Base-by-base conservation (phyloP, 2,888 invertebrate species). In the Cremastinae sp. region DNA sequence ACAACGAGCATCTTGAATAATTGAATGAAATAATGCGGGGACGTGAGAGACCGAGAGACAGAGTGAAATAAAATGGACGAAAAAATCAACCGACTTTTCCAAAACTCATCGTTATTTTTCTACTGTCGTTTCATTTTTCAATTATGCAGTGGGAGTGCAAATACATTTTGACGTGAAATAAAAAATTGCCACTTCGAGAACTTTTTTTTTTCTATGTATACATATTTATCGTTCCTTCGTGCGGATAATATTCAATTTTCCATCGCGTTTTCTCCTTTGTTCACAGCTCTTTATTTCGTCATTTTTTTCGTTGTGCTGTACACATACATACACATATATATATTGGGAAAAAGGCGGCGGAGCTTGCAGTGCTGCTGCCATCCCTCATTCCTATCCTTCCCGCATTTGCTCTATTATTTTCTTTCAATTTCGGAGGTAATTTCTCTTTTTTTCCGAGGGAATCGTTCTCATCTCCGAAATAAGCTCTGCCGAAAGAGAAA, bases 391-490 rank as follows among this genome's bases (percentile, higher is more conserved):
- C 72, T 51, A 38, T 47, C 49, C 49, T 28, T 58, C 41, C 59
- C 72, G 47, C 58, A 43, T 70, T 53, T 61, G 38, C 69, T 59
- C 59, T 70, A 70, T 70, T 70, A 70, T 70, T 70, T 70, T 61
- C 69, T 61, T 70, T 70, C 69, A 70, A 70, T 70, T 70, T 70
- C 59, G 51, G 18, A 61, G 59, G 59, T 61, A 61, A 70, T 61
- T 38, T 69, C 59, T 28, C 28, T 61, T 59, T 16, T 22, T 66
- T 51, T 80, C 75, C 73, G 74, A 47, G 64, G 61, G 70, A 74
- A 80, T 78, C 75, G 77, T 66, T 64, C 70, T 49, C 69, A 65
- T 62, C 66, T 14, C 41, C 41, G 54, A 58, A 28, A n/a, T n/a
- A n/a, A 51, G 47, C 51, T 65, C 28, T 7, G 18, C n/a, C n/a